Conservation (phyloP, 2,113 vertebrate species). For the Lathamus discolor region DNA sequence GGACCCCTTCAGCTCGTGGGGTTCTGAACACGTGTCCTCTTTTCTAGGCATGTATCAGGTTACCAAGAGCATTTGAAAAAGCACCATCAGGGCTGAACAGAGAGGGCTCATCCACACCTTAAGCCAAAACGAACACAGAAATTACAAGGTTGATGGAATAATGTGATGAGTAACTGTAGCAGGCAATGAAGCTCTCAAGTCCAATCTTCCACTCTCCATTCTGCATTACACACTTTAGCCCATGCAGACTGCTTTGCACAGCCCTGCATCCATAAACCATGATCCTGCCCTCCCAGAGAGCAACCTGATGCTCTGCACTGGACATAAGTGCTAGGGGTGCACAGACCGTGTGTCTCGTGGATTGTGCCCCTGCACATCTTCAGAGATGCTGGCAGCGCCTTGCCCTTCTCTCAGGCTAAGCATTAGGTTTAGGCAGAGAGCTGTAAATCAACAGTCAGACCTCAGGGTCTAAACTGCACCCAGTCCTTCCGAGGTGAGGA, state of each 20-base stretch:
- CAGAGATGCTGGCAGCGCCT: neutral
- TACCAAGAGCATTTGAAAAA: neutral
- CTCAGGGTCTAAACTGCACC: neutral
- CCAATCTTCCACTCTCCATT: neutral
- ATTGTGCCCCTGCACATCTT: accelerated
- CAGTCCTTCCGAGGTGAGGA: neutral
- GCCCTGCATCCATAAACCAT: neutral
- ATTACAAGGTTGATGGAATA: neutral
- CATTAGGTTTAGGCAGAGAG: neutral
- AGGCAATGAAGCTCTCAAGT: neutral
- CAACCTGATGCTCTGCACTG: neutral
- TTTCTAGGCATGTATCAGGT: neutral
- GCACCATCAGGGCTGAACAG: neutral
- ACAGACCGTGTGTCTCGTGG: accelerated
- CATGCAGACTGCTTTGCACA: neutral
- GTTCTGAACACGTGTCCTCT: neutral
- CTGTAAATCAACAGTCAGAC: neutral
- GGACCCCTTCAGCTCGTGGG: neutral
- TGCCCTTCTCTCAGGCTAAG: neutral
- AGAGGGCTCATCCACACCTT: neutral
- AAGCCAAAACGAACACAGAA: neutral
- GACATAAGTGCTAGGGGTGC: neutral
- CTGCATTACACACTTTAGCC: neutral
- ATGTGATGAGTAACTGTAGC: neutral
- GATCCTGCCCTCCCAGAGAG: neutral